Conservation (phyloP, 2,888 invertebrate genomes). For the Meteorus cinctellus region DNA sequence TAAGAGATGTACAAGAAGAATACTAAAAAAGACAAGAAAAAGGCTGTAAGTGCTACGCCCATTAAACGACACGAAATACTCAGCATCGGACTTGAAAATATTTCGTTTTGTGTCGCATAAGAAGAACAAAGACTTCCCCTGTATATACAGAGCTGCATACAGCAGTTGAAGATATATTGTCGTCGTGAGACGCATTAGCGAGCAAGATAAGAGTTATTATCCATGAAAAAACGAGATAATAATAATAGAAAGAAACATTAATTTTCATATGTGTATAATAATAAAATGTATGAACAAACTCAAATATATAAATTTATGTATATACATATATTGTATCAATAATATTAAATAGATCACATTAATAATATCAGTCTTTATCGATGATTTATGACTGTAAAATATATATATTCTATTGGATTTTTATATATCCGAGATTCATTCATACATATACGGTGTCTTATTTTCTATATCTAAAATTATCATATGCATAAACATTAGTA, state of each 20-base stretch:
- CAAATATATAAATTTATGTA: background rate
- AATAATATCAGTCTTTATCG: background rate
- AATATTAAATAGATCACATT: background rate
- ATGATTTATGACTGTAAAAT: background rate
- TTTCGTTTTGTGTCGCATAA: background rate
- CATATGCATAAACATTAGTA: no score
- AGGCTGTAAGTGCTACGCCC: slow-evolving; percentile 5
- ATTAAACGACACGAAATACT: slow-evolving; percentile 11
- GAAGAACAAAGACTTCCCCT: slow-evolving; percentile 1
- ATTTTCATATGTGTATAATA: background rate
- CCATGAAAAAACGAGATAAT: background rate
- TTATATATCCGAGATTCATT: background rate
- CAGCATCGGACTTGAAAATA: slow-evolving; percentile 8
- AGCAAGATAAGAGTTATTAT: background rate
- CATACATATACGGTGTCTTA: background rate
- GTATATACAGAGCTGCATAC: slow-evolving; percentile 7
- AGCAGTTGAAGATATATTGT: background rate
- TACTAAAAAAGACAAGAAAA: background rate
- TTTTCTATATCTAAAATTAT: no score
- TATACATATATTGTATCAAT: background rate
- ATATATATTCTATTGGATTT: background rate
- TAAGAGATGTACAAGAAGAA: background rate
- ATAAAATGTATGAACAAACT: background rate
- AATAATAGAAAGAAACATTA: background rate
- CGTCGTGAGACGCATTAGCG: slow-evolving; percentile 1